Evolutionary conservation across 2,113 vertebrate genomes (phyloP).

Genomic region (Oophaga pumilio): DNA sequence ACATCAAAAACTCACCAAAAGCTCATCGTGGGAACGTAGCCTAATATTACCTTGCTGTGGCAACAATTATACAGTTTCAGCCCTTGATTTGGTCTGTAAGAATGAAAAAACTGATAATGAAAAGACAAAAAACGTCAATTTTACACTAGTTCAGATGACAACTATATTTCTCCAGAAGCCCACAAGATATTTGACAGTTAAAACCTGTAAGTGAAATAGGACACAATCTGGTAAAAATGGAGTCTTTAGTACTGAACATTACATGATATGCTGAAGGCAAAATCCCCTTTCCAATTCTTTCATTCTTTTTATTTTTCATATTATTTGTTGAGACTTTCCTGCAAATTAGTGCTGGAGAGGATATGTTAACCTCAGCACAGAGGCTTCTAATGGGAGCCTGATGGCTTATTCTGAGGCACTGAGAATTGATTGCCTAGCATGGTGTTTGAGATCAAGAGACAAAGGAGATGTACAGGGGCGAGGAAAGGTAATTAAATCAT

Average conservation of each 20-base stretch:
- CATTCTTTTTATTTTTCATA: slow-evolving; percentile 44
- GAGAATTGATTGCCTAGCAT: slow-evolving; percentile 57
- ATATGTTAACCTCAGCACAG: slow-evolving; percentile 50
- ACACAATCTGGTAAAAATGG: slow-evolving; percentile 9
- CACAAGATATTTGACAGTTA: slow-evolving; percentile 24
- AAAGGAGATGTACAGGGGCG: slow-evolving; percentile 55
- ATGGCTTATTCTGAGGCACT: slow-evolving; percentile 54
- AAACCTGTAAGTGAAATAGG: slow-evolving; percentile 36
- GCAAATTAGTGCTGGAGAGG: slow-evolving; percentile 56
- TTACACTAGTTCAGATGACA: background rate
- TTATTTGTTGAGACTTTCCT: slow-evolving; percentile 52
- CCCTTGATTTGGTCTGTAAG: background rate
- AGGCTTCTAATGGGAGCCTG: slow-evolving; percentile 54
- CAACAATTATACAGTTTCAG: background rate
- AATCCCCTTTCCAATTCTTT: slow-evolving; percentile 40
- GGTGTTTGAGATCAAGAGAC: slow-evolving; percentile 55
- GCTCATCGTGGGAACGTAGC: no score
- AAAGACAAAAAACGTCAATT: slow-evolving; percentile 12
- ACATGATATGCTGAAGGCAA: slow-evolving; percentile 49
- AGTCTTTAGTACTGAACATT: slow-evolving; percentile 38
- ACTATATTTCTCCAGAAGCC: slow-evolving; percentile 42
- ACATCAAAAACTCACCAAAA: no score
- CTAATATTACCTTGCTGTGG: background rate
- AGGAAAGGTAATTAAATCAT: slow-evolving; percentile 59
- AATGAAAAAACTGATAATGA: background rate